Evolutionary conservation across 2,888 invertebrate species (phyloP), one percentile per base, ranked within the genome.

Genomic region (Lucinisca nassula): DNA sequence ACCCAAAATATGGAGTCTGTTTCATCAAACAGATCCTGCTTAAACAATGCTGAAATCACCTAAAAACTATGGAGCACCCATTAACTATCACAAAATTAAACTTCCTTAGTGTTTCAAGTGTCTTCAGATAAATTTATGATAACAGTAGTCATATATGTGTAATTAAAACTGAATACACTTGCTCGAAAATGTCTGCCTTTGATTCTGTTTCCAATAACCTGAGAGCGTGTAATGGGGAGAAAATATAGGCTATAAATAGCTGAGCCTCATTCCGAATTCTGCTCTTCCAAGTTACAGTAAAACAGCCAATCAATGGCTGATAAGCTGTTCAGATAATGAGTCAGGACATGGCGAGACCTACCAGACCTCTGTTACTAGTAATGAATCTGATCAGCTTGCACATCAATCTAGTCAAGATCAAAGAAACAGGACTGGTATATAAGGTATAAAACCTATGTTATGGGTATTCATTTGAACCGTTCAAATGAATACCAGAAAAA

Each of bases 101-200:
- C 45, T 45, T 45, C 45, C 45, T 45, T 45, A 45, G 8, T 8
- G 17, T 17, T 45, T 45, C 17, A 45, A 45, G 61, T 35, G 30
- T 67, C 17, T 21, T 6, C 35, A 35, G 35, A 12, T 67, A 8
- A 61, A 61, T 27, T 17, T 67, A 35, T 21, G 3, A 35, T 17
- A 32, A 8, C 3, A 67, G 4, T 10, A 10, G 67, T 67, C 32
- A 45, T 8, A 45, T 45, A 45, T 45, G 61, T 30, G 2, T 30
- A 67, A 35, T 4, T 35, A 45, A 45, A 45, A 45, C 45, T 45
- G 45, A 45, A 45, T 35, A 35, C 30, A 67, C 35, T 10, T 35
- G 35, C 35, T 35, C 32, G 67, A 67, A 67, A 67, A 67, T 67
- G 67, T 67, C 67, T 67, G 67, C 67, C 35, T 67, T 67, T 35